Base-by-base conservation (phyloP, 1,140 invertebrate genomes). In the Venturia canescens region DNA sequence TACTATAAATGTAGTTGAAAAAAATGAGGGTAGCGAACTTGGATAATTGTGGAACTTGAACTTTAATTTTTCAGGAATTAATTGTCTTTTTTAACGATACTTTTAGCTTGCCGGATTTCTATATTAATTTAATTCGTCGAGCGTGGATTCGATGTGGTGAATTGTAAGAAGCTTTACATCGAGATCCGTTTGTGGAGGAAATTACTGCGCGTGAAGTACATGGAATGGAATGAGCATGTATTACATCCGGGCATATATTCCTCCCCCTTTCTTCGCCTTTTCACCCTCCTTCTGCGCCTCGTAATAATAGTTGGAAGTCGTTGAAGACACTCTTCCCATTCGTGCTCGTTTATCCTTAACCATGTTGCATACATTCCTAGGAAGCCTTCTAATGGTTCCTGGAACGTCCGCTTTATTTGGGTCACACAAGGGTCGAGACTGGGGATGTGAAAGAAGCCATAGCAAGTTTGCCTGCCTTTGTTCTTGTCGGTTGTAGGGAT, bases 351-450 rank as follows among this genome's bases (percentile, higher is more conserved):
- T 53, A 53, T 53, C 50, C 18, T 23, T 18, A 27, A 44, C 38
- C 31, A 26, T 66, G 26, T 78, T 76, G 15, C 57, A 44, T 34
- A 48, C 75, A 80, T 80, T 83, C 82, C 75, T 83, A 70, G 38
- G 79, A 76, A 76, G 72, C 74, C 72, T 27, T 60, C 31, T 80
- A 71, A 69, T 21, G 63, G 78, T 72, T 78, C 80, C 74, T 38
- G 69, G 76, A 78, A 80, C 76, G 79, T 83, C 82, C 75, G 75
- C 79, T 44, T 83, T 80, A 83, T 83, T 83, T 75, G 60, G 70
- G 67, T 77, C 79, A 78, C 69, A 75, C 23, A 29, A 48, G 71
- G 44, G 38, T 44, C 34, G 34, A 26, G 31, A 18, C 13, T 21
- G 1, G 69, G 69, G 18, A 71, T 38, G 69, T 48, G 69, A 71